Conservation (phyloP, 2,113 vertebrate genomes). For the Aegithalos caudatus region DNA sequence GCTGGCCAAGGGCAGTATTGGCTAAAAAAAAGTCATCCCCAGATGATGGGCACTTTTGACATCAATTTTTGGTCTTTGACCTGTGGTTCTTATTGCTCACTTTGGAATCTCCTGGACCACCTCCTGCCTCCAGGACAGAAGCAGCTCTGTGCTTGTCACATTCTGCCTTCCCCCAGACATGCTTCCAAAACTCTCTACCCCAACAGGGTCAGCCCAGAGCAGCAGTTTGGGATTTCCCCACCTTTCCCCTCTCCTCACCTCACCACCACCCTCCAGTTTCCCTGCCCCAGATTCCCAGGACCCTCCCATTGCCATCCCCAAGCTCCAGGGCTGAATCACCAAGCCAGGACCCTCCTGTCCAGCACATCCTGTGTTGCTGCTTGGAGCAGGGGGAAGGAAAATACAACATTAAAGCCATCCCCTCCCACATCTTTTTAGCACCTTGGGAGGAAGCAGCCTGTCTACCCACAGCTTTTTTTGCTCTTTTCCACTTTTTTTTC, state of each 20-base stretch:
- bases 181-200: background rate
- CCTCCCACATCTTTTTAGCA: constrained; percentile 50
- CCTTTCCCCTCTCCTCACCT: background rate
- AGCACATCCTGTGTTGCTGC: background rate
- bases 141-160: accelerated
- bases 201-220: background rate
- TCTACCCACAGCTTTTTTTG: background rate
- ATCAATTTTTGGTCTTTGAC: background rate
- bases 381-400: background rate
- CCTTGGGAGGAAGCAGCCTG: constrained; percentile 42
- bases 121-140: background rate
- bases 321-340: background rate
- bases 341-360: background rate
- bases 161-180: background rate
- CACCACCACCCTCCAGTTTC: background rate
- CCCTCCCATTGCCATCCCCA: background rate
- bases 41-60: background rate
- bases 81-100: background rate
- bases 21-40: background rate
- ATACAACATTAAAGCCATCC: background rate
- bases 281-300: background rate
- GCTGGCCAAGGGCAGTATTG: background rate
- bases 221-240: background rate
- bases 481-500: background rate
- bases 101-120: background rate